These are phyloP conservation scores for Melanophora roralis DNA, from an alignment of 2,888 invertebrate species.

Conservation along the genomic window DNA sequence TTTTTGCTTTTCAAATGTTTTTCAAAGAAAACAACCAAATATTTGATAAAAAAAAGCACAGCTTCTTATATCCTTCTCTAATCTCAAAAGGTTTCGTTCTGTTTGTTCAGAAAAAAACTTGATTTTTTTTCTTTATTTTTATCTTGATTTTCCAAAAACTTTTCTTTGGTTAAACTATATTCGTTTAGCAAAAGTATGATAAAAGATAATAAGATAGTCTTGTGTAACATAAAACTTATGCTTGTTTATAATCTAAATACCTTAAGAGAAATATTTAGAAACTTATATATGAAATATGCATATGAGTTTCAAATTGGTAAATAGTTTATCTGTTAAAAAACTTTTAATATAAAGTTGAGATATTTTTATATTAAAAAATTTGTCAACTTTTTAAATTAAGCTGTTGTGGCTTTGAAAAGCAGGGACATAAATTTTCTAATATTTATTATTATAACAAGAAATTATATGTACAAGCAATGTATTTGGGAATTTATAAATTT, in stretches of 20 bases:
- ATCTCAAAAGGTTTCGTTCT: not conserved
- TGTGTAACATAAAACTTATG: not conserved
- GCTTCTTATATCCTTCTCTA: not conserved
- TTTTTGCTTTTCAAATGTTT: too few species aligned
- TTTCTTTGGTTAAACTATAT: not conserved
- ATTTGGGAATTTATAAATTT: too few species aligned
- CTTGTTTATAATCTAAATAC: not conserved
- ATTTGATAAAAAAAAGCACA: not conserved
- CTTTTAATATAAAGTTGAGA: not conserved
- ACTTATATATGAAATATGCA: not conserved
- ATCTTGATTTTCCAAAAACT: not conserved
- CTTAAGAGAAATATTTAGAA: not conserved
- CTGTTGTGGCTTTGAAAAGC: too few species aligned
- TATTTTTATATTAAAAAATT: too few species aligned
- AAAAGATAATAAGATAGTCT: not conserved
- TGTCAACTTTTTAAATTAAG: too few species aligned
- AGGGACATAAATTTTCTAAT: not conserved
- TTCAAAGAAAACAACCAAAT: too few species aligned
- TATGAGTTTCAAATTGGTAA: not conserved
- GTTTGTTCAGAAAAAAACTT: not conserved
- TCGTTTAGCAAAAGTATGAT: not conserved
- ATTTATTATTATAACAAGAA: too few species aligned
- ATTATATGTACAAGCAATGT: too few species aligned
- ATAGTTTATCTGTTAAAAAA: not conserved
- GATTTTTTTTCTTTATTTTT: too few species aligned